Conservation (phyloP, 2,797 vertebrate genomes). For the Masticophis lateralis region DNA sequence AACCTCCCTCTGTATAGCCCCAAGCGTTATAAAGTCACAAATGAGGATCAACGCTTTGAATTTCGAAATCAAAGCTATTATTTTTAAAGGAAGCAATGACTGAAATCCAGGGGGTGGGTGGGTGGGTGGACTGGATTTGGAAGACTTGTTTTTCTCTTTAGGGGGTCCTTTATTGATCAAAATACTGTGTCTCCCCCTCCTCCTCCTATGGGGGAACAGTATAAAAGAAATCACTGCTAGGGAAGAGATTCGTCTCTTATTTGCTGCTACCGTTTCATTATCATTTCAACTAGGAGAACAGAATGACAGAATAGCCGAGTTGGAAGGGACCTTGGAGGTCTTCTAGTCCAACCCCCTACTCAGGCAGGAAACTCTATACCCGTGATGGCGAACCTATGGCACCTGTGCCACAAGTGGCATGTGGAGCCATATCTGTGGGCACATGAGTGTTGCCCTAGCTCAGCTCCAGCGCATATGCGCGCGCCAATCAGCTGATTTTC, state of each 20-base stretch:
- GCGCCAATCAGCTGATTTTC: too few relatives aligned
- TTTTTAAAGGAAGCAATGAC: constrained; percentile 41
- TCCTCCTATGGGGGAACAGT: not conserved
- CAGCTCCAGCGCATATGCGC: too few relatives aligned
- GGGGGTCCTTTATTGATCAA: constrained; percentile 45
- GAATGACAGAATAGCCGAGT: not conserved
- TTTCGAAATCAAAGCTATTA: constrained; percentile 43
- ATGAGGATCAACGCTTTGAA: constrained; percentile 52
- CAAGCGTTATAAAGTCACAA: constrained; percentile 45
- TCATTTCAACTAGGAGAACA: not conserved
- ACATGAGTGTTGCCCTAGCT: too few relatives aligned
- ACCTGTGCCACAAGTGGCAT: too few relatives aligned
- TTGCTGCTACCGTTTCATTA: not conserved
- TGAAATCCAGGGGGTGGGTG: constrained; percentile 19
- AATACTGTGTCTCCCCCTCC: not conserved
- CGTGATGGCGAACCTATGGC: too few relatives aligned
- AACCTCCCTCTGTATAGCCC: constrained; percentile 53
- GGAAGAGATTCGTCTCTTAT: not conserved
- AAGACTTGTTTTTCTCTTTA: constrained; percentile 48
- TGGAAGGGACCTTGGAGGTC: not conserved
- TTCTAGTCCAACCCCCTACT: too few relatives aligned
- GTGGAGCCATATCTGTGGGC: too few relatives aligned
- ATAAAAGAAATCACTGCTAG: not conserved
- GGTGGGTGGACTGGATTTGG: constrained; percentile 1
- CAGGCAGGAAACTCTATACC: too few relatives aligned